These are phyloP conservation scores for Anas platyrhynchos DNA, from an alignment of 2,113 vertebrate species.

Conservation along the genomic window DNA sequence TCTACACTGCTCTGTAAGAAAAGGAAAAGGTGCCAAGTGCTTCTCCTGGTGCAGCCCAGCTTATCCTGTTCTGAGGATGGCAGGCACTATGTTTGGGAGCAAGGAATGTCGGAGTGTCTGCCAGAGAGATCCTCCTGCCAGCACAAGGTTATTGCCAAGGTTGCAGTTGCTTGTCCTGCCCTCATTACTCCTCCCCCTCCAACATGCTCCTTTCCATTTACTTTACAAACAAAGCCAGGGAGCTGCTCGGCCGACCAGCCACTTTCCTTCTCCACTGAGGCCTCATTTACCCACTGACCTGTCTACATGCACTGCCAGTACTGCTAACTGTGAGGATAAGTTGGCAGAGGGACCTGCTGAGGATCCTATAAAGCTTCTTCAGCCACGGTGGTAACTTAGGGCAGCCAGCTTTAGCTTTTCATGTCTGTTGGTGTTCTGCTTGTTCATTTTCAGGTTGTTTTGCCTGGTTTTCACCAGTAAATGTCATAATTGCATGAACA, in stretches of 20 bases:
- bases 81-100: background rate
- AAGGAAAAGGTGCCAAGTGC: background rate
- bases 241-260: background rate
- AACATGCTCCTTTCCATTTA: background rate
- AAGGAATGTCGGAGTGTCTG: background rate
- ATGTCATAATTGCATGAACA: background rate
- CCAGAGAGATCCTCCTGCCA: background rate
- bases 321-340: background rate
- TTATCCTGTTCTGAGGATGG: background rate
- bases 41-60: background rate
- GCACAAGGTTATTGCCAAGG: background rate
- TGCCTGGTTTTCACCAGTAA: background rate
- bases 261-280: background rate
- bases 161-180: background rate
- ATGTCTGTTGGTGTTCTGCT: background rate
- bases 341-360: background rate
- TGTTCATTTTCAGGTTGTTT: background rate
- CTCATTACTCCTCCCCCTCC: background rate
- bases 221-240: background rate
- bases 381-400: accelerated
- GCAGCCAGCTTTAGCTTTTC: background rate
- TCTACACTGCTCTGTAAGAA: background rate
- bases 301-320: background rate
- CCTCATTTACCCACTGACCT: background rate
- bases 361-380: background rate